These are phyloP conservation scores for Pangasianodon gigas DNA, from an alignment of 2,113 vertebrate species.

Conservation along the genomic window DNA sequence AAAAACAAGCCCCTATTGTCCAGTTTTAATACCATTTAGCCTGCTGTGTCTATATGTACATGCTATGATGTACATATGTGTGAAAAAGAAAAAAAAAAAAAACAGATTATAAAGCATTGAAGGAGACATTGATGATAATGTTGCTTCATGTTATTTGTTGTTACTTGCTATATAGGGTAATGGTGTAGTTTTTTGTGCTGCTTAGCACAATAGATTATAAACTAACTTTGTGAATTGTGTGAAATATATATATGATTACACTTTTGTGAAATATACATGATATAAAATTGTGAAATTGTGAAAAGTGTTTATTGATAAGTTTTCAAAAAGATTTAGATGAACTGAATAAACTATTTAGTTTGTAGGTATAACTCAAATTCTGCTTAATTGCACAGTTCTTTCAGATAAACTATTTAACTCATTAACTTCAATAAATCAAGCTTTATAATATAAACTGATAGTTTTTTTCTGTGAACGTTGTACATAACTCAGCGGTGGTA, in stretches of 20 bases:
- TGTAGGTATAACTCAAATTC: background rate
- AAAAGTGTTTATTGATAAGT: conserved; percentile 6
- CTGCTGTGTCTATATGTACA: background rate
- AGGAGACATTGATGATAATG: background rate
- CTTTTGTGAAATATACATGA: background rate
- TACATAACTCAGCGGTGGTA: background rate
- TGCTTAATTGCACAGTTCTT: background rate
- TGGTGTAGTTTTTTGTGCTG: background rate
- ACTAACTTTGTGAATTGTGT: background rate
- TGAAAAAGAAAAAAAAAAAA: background rate
- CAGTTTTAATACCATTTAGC: background rate
- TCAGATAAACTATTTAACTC: background rate
- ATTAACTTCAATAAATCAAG: background rate
- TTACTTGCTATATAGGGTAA: background rate
- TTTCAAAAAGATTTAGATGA: background rate
- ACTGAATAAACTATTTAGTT: background rate
- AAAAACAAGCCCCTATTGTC: background rate
- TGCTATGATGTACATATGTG: background rate
- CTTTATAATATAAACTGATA: background rate
- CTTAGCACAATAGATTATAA: background rate
- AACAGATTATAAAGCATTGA: conserved; percentile 15
- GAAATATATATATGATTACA: background rate
- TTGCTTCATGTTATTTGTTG: conserved; percentile 1
- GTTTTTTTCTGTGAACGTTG: background rate
- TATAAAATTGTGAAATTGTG: background rate